Base-by-base conservation (phyloP, 2,888 invertebrate species). In the Amphimallon solstitiale region DNA sequence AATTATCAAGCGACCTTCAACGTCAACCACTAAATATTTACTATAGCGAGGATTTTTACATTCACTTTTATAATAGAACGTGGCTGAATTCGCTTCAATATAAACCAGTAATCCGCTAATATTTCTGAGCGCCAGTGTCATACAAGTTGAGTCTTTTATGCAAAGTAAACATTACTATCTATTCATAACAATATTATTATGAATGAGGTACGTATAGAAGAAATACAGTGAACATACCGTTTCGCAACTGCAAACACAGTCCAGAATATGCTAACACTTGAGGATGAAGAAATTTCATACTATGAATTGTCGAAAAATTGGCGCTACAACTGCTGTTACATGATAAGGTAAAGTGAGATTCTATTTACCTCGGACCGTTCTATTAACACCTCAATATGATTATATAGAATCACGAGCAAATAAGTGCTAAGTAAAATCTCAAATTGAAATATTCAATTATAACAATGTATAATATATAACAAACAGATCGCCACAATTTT, bases 211-310 rank as follows among this genome's bases (percentile, higher is more conserved):
- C 10, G n/a, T 29, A 15, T 43, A 40, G 7, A n/a, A 37, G n/a
- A 35, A n/a, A 59, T 59, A 23, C 43, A 59, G 21, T 43, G 38
- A 59, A 59, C 43, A 29, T 45, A 43, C 43, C 43, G 43, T 17
- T 43, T 34, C 43, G 29, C 9, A 59, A 29, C 43, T 14, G 23
- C 40, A 19, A 1, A 43, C 23, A 38, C 43, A 38, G 19, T 19
- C 17, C 19, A 19, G 54, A 38, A 14, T 37, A 70, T 69, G 70
- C 48, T 70, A 21, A 45, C 67, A 37, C 51, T 71, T 12, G 19
- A 68, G 7, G 69, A 71, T 21, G 65, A 71, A 54, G 65, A 71
- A 46, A 48, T 70, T 59, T 65, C 68, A 15, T 71, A 70, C 21
- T 63, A 64, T 48, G 67, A 66, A 59, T 52, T 71, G 63, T 71